These are phyloP conservation scores for Lasiommata megera DNA, from an alignment of 2,888 invertebrate genomes.

Conservation along the genomic window DNA sequence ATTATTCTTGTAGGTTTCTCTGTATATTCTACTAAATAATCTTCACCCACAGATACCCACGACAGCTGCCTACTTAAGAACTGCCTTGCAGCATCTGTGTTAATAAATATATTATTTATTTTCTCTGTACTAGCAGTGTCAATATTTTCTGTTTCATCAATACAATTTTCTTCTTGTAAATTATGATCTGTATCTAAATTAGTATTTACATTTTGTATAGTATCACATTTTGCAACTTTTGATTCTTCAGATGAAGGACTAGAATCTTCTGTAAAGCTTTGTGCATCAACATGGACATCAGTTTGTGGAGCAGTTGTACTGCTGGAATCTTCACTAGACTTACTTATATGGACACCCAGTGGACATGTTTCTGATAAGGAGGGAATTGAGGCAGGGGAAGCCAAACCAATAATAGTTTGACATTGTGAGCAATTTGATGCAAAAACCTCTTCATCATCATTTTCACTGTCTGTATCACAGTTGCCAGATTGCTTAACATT, in stretches of 20 bases:
- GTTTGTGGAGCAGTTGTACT: constrained; percentile 81
- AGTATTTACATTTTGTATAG: constrained; percentile 51
- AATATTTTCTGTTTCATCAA: constrained; percentile 48
- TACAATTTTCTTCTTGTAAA: constrained; percentile 45
- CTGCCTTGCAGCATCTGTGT: constrained; percentile 88
- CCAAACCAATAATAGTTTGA: constrained; percentile 77
- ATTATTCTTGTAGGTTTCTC: constrained; percentile 85
- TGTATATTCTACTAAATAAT: constrained; percentile 84
- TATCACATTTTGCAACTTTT: constrained; percentile 68
- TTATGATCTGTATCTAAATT: constrained; percentile 47
- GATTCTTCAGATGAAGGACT: constrained; percentile 81
- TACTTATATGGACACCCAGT: constrained; percentile 81
- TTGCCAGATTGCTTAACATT: constrained; percentile 71
- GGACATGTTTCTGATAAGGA: constrained; percentile 85
- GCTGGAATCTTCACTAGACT: constrained; percentile 82
- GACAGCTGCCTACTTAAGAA: constrained; percentile 88
- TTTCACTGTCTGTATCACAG: constrained; percentile 83
- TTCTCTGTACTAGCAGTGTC: constrained; percentile 62
- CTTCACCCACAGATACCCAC: constrained; percentile 87
- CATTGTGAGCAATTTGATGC: constrained; percentile 85
- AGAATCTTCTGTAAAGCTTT: constrained; percentile 79
- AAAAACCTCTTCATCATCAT: constrained; percentile 83
- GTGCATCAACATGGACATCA: constrained; percentile 79
- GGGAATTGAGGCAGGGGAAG: constrained; percentile 81
- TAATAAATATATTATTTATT: constrained; percentile 86